phyloP scores from a whole-genome alignment of 2,888 invertebrate species.

The Cephus nigrinus region DNA sequence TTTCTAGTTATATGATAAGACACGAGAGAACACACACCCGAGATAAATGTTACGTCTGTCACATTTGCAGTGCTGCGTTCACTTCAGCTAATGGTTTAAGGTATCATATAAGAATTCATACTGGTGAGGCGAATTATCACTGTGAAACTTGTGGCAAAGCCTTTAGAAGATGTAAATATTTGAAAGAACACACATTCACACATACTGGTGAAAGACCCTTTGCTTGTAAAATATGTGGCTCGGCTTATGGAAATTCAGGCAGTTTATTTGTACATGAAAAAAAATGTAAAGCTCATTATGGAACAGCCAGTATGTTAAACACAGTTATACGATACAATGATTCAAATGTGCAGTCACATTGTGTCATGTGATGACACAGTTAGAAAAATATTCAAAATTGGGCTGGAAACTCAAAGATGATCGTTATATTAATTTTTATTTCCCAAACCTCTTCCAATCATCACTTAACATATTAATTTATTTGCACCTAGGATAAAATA shows the following conservation, averaged over 20 bases:
- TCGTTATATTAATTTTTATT: neutral
- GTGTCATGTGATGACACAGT: neutral
- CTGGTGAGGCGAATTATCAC: conserved; percentile 39
- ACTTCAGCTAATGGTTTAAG: conserved; percentile 43
- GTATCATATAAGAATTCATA: conserved; percentile 40
- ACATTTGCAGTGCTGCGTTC: conserved; percentile 41
- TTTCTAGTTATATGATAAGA: conserved; percentile 42
- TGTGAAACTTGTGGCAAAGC: conserved; percentile 43
- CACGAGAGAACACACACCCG: conserved; percentile 41
- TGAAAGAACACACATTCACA: conserved; percentile 43
- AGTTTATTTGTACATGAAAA: conserved; percentile 42
- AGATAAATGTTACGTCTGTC: conserved; percentile 40
- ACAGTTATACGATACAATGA: neutral
- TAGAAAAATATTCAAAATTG: neutral
- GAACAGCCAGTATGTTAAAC: neutral
- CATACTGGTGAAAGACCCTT: conserved; percentile 47
- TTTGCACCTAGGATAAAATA: neutral
- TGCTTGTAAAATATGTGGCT: conserved; percentile 37
- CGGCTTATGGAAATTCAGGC: conserved; percentile 41
- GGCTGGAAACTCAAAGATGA: neutral
- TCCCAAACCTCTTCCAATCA: neutral
- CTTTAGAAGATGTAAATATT: conserved; percentile 38
- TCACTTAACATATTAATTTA: neutral
- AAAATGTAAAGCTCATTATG: conserved; percentile 29
- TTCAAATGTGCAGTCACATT: neutral